Base-by-base conservation (phyloP, 2,888 invertebrate species). In the Drosophila neonasuta region DNA sequence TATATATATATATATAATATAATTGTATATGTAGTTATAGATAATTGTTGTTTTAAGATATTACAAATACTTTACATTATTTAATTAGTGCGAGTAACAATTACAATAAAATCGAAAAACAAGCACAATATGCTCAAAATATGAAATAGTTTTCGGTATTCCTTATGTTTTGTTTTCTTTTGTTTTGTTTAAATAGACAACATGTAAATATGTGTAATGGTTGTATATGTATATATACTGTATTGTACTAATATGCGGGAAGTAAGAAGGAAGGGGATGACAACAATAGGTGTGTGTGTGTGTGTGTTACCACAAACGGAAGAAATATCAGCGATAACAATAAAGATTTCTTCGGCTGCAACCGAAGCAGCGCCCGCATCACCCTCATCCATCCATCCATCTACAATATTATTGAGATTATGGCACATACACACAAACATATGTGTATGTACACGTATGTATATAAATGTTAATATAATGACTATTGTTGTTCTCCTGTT, bases 1-100 rank as follows among this genome's bases (percentile, higher is more conserved):
- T 24, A 62, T 68, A 41, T 61, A 57, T 55, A 57, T 54, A 34
- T 59, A 50, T 54, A 57, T 50, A 36, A 54, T 67, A 59, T 73
- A 59, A 74, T 64, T 77, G 63, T 72, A 80, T 79, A 69, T 69
- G 66, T 72, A 64, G 63, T 54, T 77, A 80, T 63, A 67, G 66
- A 69, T 74, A 80, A 69, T 75, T 69, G 61, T 67, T 76, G 44
- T 63, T 59, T 55, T 64, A 69, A 62, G 74, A 62, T 79, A 67
- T 74, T 69, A 74, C 77, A 74, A 74, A 76, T 74, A 77, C 68
- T 71, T 77, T 71, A 77, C 78, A 75, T 68, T 78, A 74, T 63
- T 79, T 76, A 83, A 86, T 84, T 68, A 83, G 87, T 83, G 85
- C 85, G 85, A 80, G 79, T 78, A 86, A 80, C 84, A 80, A 80